Evolutionary conservation across 1,140 invertebrate genomes (phyloP), one percentile per base, ranked within the genome.

Genomic region (Caenorhabditis briggsae): DNA sequence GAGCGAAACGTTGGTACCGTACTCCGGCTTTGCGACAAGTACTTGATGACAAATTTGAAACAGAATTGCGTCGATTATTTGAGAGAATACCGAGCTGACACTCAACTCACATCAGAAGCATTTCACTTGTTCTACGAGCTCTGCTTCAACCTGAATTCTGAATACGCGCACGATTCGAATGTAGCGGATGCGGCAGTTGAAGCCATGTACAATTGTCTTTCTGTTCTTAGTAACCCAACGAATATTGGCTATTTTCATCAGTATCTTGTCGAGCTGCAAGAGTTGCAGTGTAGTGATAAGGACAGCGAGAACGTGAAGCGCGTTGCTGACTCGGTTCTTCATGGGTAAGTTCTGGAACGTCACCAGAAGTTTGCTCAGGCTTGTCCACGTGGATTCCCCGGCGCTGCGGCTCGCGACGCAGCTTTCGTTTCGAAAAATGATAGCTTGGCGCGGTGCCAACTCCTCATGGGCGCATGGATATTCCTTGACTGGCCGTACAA

Each of bases 51-150:
- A 3, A 78, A 50, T 25, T 23, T 78, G 70, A 78, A 78, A 50
- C 43, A 50, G 8, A 78, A 78, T 25, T 78, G 70, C 7, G 14
- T 78, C 6, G 70, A 78, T 53, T 78, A 8, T n/a, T 11, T 78
- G n/a, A 50, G 33, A 78, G 70, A 78, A 12, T 78, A 78, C 70
- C n/a, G n/a, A 12, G 46, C 70, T 7, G n/a, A 50, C 11, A 12
- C 46, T 9, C 46, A 41, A 11, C 8, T 9, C 8, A 11, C n/a
- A 20, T 23, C 70, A 2, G 46, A 78, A 20, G 20, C 23, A 20
- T 78, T 78, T 50, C 70, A 78, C n/a, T 53, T 78, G 14, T 78
- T 78, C 46, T 78, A 78, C 23, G 46, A 78, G 23, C 14, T 78
- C 8, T 78, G 70, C 46, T 78, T 78, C 20, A 53, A 46, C 5